Evolutionary conservation across 1,140 invertebrate species (phyloP).

Genomic region (Drosophila rhopaloa): DNA sequence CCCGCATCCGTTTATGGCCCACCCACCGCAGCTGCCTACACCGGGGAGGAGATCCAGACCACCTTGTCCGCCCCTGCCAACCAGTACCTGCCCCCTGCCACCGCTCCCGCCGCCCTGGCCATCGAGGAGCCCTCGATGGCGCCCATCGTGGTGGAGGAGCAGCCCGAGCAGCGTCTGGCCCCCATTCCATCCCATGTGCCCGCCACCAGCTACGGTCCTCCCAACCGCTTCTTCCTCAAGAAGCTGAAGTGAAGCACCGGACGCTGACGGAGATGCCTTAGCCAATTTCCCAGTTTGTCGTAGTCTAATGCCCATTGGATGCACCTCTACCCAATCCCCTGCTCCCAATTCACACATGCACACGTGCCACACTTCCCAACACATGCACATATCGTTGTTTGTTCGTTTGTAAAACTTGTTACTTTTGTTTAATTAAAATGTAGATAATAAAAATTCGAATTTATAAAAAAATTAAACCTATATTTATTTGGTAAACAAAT

Average conservation of each 20-base stretch:
- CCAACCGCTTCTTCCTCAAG: conserved; percentile 78
- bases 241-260: conserved; percentile 61
- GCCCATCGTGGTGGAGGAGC: conserved; percentile 71
- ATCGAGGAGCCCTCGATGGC: conserved; percentile 66
- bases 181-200: conserved; percentile 51
- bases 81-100: conserved; percentile 75
- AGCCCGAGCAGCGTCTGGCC: conserved; percentile 56
- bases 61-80: conserved; percentile 65
- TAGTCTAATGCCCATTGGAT: conserved; percentile 61
- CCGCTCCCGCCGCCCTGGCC: conserved; percentile 49
- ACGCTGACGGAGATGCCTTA: conserved; percentile 6
- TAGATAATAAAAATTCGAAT: conserved; percentile 72
- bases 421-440: conserved; percentile 59
- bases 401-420: conserved; percentile 57
- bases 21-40: conserved; percentile 66
- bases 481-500: too few relatives aligned
- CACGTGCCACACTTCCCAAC: conserved; percentile 26
- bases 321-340: conserved; percentile 16
- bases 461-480: conserved; percentile 32
- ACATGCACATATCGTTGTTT: conserved; percentile 54
- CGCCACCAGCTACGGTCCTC: conserved; percentile 72
- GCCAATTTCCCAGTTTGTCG: conserved; percentile 56
- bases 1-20: conserved; percentile 59
- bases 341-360: conserved; percentile 38
- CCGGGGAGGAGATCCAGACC: conserved; percentile 68